Conservation (phyloP, 2,113 vertebrate species). For the Meleagris gallopavo region DNA sequence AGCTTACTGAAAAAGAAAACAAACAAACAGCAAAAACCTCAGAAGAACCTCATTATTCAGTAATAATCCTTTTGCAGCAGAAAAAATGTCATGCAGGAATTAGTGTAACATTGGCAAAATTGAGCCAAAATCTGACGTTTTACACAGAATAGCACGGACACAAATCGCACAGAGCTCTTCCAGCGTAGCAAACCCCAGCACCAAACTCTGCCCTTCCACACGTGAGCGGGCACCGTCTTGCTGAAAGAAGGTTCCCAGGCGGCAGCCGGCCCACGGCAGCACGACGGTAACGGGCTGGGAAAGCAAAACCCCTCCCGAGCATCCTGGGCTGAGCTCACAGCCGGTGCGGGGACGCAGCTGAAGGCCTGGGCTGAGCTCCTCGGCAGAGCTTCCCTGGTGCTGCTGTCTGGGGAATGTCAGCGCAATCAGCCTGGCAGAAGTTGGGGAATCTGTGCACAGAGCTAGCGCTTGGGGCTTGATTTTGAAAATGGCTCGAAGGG, state of each 20-base stretch:
- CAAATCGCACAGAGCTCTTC: neutral
- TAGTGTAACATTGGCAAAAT: constrained; percentile 48
- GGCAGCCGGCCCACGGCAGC: neutral
- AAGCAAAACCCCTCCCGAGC: neutral
- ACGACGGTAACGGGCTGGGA: neutral
- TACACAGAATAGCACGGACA: constrained; percentile 28
- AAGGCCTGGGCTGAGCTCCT: too few species aligned
- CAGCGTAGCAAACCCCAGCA: neutral
- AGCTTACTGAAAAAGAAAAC: neutral
- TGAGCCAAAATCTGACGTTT: constrained; percentile 32
- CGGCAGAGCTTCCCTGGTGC: neutral
- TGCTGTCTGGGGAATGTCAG: neutral
- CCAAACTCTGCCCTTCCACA: neutral
- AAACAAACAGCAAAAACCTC: neutral
- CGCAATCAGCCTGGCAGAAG: rapidly evolving
- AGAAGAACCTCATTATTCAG: neutral
- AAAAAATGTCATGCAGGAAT: neutral
- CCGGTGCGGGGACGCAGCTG: neutral
- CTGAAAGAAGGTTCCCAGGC: rapidly evolving
- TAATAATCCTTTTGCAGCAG: neutral
- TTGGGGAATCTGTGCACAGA: neutral
- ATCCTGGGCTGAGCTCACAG: neutral
- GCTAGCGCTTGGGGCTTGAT: rapidly evolving
- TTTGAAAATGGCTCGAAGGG: neutral
- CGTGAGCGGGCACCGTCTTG: neutral